These are phyloP conservation scores for Musca domestica DNA, from an alignment of 1,140 invertebrate genomes.

Conservation along the genomic window DNA sequence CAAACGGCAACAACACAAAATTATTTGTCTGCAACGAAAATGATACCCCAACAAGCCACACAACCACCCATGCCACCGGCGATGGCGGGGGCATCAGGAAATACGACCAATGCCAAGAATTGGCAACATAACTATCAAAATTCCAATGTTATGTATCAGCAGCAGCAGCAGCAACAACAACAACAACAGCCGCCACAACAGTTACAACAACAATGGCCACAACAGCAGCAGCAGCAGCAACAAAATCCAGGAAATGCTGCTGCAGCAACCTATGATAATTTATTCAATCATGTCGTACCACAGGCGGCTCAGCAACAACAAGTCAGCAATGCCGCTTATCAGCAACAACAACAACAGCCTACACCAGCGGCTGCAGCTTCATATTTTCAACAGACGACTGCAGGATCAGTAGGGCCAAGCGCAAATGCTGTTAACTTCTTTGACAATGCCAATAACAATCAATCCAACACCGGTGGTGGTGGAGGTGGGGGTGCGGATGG, in stretches of 20 bases:
- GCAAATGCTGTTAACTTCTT: slow-evolving; percentile 21
- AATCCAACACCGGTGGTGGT: slow-evolving; percentile 40
- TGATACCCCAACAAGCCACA: slow-evolving; percentile 19
- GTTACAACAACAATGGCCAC: slow-evolving; percentile 13
- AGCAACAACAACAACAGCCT: slow-evolving; percentile 26
- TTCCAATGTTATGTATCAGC: background rate
- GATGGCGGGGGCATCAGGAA: background rate
- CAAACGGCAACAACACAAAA: slow-evolving; percentile 3
- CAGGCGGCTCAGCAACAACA: background rate
- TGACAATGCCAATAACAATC: slow-evolving; percentile 24
- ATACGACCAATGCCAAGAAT: background rate
- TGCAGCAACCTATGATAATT: slow-evolving; percentile 16
- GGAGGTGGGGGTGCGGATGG: no score
- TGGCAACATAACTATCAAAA: background rate
- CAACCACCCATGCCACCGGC: background rate
- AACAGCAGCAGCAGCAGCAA: slow-evolving; percentile 27
- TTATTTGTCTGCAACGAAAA: slow-evolving; percentile 22
- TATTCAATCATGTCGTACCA: slow-evolving; percentile 6
- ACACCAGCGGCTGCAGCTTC: slow-evolving; percentile 22
- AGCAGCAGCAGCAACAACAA: slow-evolving; percentile 21
- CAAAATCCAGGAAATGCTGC: slow-evolving; percentile 25
- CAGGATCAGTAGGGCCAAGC: background rate
- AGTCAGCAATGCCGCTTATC: slow-evolving; percentile 18
- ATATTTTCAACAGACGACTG: slow-evolving; percentile 1
- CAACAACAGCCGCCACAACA: slow-evolving; percentile 7